These are phyloP conservation scores for Lethrus apterus DNA, from an alignment of 1,140 invertebrate genomes.

Conservation along the genomic window DNA sequence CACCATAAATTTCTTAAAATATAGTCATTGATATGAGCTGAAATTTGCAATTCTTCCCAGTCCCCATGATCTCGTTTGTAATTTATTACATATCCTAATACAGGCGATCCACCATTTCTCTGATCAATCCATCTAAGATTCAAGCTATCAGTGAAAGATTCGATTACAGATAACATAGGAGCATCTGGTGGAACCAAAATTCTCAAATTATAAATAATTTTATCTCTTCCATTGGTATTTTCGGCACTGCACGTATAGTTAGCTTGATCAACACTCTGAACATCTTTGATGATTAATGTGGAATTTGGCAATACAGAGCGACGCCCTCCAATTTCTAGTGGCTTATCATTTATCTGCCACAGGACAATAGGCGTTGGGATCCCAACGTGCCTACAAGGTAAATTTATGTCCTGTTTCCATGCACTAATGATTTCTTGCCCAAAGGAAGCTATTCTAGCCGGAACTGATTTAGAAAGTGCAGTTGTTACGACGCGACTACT, in stretches of 20 bases:
- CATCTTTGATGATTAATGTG: constrained; percentile 64
- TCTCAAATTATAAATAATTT: constrained; percentile 67
- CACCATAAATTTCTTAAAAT: constrained; percentile 76
- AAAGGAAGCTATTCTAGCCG: constrained; percentile 75
- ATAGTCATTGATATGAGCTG: constrained; percentile 68
- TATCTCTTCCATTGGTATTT: constrained; percentile 77
- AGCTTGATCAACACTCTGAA: constrained; percentile 73
- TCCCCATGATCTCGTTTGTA: constrained; percentile 83
- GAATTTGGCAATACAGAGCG: constrained; percentile 59
- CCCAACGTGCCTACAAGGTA: constrained; percentile 75
- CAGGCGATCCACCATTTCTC: constrained; percentile 62
- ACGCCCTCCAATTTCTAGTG: constrained; percentile 59
- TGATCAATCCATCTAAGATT: constrained; percentile 56
- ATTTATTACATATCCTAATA: constrained; percentile 76
- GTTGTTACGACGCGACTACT: constrained; percentile 68
- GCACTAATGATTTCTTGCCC: constrained; percentile 67
- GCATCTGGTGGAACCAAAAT: constrained; percentile 63
- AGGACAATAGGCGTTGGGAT: constrained; percentile 62
- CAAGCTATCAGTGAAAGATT: constrained; percentile 60
- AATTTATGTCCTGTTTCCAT: constrained; percentile 74
- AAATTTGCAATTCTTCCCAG: constrained; percentile 79
- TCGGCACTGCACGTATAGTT: constrained; percentile 84
- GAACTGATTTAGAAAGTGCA: constrained; percentile 69
- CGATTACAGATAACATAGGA: constrained; percentile 58
- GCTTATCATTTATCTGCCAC: constrained; percentile 66